A percentile compares a stretch with the other conserved stretches of the same genome.
phyloP scores from a whole-genome alignment of 2,113 vertebrate genomes.

The Sardina pilchardus region DNA sequence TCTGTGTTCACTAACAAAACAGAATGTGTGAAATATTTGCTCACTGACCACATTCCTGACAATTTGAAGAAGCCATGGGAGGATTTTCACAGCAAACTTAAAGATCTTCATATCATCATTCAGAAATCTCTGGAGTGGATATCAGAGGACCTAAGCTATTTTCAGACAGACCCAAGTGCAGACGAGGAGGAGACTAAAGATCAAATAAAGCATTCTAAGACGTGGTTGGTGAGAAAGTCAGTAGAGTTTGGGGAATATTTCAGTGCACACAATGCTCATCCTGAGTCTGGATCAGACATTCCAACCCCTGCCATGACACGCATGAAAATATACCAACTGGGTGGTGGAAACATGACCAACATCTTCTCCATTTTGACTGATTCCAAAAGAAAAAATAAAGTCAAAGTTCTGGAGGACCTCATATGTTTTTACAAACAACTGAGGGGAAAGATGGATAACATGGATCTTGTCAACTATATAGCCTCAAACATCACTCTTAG shows the following conservation, averaged over 20 bases:
- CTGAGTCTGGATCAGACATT: constrained; percentile 22
- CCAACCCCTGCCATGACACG: constrained; percentile 60
- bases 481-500: constrained; percentile 69
- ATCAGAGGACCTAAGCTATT: constrained; percentile 81
- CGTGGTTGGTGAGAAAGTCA: constrained; percentile 69
- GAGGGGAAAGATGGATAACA: constrained; percentile 60
- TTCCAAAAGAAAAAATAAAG: constrained; percentile 51
- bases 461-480: constrained; percentile 73
- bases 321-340: constrained; percentile 70
- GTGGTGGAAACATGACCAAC: constrained; percentile 76
- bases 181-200: constrained; percentile 56
- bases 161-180: constrained; percentile 72
- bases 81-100: constrained; percentile 68
- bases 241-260: constrained; percentile 71
- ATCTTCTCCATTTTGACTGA: constrained; percentile 72
- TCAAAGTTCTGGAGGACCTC: constrained; percentile 64
- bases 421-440: constrained; percentile 66
- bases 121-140: constrained; percentile 77
- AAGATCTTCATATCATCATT: constrained; percentile 66
- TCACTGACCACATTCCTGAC: constrained; percentile 73
- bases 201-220: constrained; percentile 66
- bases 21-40: constrained; percentile 72
- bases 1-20: constrained; percentile 59
- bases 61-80: constrained; percentile 67
- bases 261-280: constrained; percentile 31